Percentiles rank a stretch among this genome's conserved stretches.
These are phyloP conservation scores for Melinopterus prodromus DNA, from an alignment of 2,888 invertebrate genomes.

Conservation along the genomic window DNA sequence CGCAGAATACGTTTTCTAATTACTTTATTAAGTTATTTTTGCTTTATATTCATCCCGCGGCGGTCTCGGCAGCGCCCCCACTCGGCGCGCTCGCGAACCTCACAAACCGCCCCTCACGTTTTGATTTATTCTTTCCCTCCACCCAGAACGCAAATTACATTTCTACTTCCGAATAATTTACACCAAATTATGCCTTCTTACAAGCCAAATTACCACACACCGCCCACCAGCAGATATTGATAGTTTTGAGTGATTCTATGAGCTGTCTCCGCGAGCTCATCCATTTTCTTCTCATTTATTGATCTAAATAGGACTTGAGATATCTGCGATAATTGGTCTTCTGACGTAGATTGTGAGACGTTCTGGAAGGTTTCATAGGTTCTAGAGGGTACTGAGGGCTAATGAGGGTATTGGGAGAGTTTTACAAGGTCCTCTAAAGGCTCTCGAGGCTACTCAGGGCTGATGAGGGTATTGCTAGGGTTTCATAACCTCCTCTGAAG, in stretches of 20 bases:
- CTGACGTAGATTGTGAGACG: no score
- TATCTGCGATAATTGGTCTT: no score
- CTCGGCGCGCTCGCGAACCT: slow-evolving; percentile 20
- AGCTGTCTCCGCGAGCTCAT: no score
- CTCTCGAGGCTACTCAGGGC: no score
- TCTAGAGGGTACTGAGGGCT: no score
- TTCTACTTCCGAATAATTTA: slow-evolving; percentile 27
- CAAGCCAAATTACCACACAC: slow-evolving; percentile 9
- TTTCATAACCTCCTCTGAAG: no score
- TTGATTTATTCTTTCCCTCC: slow-evolving; percentile 26
- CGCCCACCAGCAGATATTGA: not conserved
- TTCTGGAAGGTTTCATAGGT: no score
- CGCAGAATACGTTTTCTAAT: slow-evolving; percentile 46
- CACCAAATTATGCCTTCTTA: slow-evolving; percentile 20
- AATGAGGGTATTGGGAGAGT: no score
- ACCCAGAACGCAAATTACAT: slow-evolving; percentile 28
- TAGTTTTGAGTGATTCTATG: not conserved
- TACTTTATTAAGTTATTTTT: slow-evolving; percentile 49
- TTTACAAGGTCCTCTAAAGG: no score
- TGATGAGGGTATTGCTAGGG: no score
- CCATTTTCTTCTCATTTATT: no score
- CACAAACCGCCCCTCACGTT: not conserved
- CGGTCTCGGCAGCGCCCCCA: slow-evolving; percentile 26
- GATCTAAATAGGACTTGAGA: no score
- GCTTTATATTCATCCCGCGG: slow-evolving; percentile 44